phyloP scores from a whole-genome alignment of 2,113 vertebrate species.

The Amazona guildingii region DNA sequence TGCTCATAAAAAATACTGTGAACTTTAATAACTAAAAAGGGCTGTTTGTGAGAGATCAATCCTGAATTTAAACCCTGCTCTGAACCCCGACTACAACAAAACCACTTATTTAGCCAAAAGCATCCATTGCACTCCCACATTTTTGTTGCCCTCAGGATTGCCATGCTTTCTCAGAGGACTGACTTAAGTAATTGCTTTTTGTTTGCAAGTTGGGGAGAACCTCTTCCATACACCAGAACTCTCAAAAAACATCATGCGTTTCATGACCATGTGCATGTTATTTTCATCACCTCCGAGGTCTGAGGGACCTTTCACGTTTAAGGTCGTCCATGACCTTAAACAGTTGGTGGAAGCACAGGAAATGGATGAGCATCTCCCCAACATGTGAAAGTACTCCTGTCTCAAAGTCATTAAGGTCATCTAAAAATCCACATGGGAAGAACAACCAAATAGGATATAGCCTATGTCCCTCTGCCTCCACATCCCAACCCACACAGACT shows the following conservation, averaged over 20 bases:
- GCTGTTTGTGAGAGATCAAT: neutral
- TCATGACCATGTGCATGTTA: neutral
- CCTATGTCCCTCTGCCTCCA: neutral
- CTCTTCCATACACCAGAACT: neutral
- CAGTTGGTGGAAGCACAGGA: neutral
- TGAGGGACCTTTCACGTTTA: neutral
- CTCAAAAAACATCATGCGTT: rapidly evolving
- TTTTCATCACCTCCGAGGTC: neutral
- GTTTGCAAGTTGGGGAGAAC: neutral
- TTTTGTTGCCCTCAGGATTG: neutral
- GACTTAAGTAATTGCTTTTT: neutral
- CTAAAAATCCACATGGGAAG: neutral
- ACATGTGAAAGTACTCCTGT: rapidly evolving
- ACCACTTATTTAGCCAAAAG: neutral
- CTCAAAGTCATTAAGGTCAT: neutral
- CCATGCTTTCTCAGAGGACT: neutral
- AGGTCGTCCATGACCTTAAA: neutral
- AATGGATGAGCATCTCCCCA: neutral
- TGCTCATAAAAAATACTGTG: neutral
- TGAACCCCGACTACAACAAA: neutral
- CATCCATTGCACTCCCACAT: neutral
- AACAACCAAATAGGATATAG: neutral
- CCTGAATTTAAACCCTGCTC: neutral
- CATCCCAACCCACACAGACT: neutral
- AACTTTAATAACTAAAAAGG: neutral